Conservation (phyloP, 2,888 invertebrate genomes). For the Hypomecis punctinalis region DNA sequence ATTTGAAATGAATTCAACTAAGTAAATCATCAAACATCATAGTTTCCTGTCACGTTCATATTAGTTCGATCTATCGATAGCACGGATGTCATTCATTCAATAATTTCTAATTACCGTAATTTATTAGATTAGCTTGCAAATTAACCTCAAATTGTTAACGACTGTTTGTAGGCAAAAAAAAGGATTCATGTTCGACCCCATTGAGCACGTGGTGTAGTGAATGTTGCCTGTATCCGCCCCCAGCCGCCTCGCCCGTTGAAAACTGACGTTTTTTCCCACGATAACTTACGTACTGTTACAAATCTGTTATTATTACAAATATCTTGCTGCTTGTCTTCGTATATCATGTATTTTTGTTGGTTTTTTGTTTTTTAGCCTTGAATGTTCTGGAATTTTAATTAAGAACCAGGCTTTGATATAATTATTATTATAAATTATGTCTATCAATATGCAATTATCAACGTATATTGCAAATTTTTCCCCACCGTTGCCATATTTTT, state of each 20-base stretch:
- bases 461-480: slow-evolving; percentile 41
- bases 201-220: slow-evolving; percentile 70
- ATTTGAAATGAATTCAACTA: slow-evolving; percentile 60
- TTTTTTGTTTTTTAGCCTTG: slow-evolving; percentile 23
- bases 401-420: background rate
- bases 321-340: slow-evolving; percentile 38
- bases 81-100: background rate
- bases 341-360: slow-evolving; percentile 15
- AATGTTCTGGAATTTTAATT: slow-evolving; percentile 8
- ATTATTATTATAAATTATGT: slow-evolving; percentile 26
- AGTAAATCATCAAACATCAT: slow-evolving; percentile 26
- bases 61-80: background rate
- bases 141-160: slow-evolving; percentile 34
- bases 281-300: slow-evolving; percentile 67
- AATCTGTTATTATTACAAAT: slow-evolving; percentile 61
- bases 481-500: slow-evolving; percentile 61
- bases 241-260: slow-evolving; percentile 64
- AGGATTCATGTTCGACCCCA: slow-evolving; percentile 57
- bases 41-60: background rate
- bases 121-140: slow-evolving; percentile 32
- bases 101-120: background rate
- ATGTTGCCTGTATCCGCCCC: slow-evolving; percentile 72
- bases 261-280: slow-evolving; percentile 79
- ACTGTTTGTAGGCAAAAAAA: slow-evolving; percentile 42
- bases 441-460: slow-evolving; percentile 25